These are phyloP conservation scores for Erebia palarica DNA, from an alignment of 2,888 invertebrate species.

Conservation along the genomic window DNA sequence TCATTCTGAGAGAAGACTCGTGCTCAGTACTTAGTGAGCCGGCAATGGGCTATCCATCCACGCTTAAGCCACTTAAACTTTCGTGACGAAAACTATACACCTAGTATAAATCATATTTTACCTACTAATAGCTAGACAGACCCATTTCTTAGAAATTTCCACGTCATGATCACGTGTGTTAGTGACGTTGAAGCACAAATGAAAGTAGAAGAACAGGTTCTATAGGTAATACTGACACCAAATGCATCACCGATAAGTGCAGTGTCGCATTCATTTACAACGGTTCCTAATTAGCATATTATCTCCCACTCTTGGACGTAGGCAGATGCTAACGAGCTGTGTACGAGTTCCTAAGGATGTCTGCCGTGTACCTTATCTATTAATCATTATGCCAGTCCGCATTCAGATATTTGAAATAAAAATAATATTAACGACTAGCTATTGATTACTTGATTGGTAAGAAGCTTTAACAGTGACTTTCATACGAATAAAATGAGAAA, in stretches of 20 bases:
- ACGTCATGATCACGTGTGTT: conserved; percentile 5
- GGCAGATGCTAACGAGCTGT: conserved; percentile 29
- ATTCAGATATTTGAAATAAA: conserved; percentile 2
- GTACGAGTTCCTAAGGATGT: neutral
- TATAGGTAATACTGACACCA: conserved; percentile 13
- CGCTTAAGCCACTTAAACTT: too few species aligned
- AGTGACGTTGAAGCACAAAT: conserved; percentile 14
- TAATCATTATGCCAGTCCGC: conserved; percentile 13
- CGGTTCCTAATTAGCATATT: conserved; percentile 28
- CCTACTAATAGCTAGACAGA: too few species aligned
- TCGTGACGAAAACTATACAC: too few species aligned
- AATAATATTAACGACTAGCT: neutral
- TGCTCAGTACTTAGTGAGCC: too few species aligned
- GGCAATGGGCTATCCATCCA: too few species aligned
- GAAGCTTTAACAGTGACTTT: too few species aligned
- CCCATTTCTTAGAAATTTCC: neutral
- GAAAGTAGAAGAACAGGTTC: conserved; percentile 21
- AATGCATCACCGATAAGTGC: conserved; percentile 28
- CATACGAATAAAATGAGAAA: too few species aligned
- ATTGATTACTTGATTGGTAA: neutral
- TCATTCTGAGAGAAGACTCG: too few species aligned
- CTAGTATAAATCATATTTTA: too few species aligned
- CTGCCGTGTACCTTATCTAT: conserved; percentile 18
- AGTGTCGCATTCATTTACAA: conserved; percentile 18
- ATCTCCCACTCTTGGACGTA: conserved; percentile 25